A percentile compares a stretch with the other conserved stretches of the same genome.
These are phyloP conservation scores for Ameiurus melas DNA, from an alignment of 2,113 vertebrate genomes.

Conservation along the genomic window DNA sequence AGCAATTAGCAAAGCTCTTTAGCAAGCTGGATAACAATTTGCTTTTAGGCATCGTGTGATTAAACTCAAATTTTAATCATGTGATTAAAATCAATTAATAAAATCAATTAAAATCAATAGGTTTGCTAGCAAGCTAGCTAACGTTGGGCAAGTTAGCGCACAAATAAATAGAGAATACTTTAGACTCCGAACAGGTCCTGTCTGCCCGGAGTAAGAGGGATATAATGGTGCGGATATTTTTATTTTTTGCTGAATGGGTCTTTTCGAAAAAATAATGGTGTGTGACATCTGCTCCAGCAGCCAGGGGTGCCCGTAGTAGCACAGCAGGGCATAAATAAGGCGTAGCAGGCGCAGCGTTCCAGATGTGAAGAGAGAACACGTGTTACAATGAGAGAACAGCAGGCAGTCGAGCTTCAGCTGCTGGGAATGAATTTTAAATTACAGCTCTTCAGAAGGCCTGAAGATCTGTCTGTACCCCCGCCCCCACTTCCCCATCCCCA, in stretches of 20 bases:
- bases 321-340: slow-evolving; percentile 5
- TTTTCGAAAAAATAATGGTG: neutral
- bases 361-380: slow-evolving; percentile 13
- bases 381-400: neutral
- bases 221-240: neutral
- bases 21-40: neutral
- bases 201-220: neutral
- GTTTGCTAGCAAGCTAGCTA: neutral
- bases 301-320: neutral
- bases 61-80: too few relatives aligned
- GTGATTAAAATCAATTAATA: neutral
- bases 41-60: neutral
- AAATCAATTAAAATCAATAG: neutral
- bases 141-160: neutral
- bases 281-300: neutral
- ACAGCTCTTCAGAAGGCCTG: neutral
- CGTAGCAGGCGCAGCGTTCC: neutral
- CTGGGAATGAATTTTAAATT: slow-evolving; percentile 28
- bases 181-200: neutral
- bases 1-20: neutral
- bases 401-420: slow-evolving; percentile 20
- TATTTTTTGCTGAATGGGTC: neutral
- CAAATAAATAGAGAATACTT: neutral
- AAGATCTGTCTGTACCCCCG: neutral
- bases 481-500: too few relatives aligned